A percentile compares a stretch with the other conserved stretches of the same genome.
Conservation (phyloP, 1,140 invertebrate genomes). For the Zophobas atratus region DNA sequence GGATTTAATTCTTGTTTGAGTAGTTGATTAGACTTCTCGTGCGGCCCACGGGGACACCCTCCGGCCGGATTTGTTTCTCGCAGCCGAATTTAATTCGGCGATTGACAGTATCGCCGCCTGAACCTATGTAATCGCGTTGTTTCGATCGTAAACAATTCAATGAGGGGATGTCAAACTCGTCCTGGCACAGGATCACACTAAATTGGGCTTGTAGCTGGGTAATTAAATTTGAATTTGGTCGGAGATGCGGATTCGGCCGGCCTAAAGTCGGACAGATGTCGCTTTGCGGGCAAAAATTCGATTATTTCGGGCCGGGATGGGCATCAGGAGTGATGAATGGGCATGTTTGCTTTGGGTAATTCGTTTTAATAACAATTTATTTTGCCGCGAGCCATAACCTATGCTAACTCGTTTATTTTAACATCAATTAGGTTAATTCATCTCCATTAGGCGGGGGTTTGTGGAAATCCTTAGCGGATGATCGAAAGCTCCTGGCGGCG, state of each 20-base stretch:
- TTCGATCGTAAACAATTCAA: slow-evolving; percentile 18
- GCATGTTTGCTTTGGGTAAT: slow-evolving; percentile 25
- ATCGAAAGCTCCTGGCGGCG: too few relatives aligned
- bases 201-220: slow-evolving; percentile 14
- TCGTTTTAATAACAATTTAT: slow-evolving; percentile 40
- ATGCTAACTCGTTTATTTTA: slow-evolving; percentile 40
- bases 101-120: neutral
- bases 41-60: slow-evolving; percentile 4
- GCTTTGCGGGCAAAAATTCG: neutral
- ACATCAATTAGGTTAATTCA: slow-evolving; percentile 31
- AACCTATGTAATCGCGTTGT: slow-evolving; percentile 2
- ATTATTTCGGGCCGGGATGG: neutral
- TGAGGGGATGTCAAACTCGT: slow-evolving; percentile 1
- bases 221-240: slow-evolving; percentile 33
- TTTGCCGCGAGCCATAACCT: neutral
- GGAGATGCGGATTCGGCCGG: slow-evolving; percentile 2
- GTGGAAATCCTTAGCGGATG: too few relatives aligned
- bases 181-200: slow-evolving; percentile 9
- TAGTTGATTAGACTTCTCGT: slow-evolving; percentile 20
- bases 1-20: slow-evolving; percentile 27
- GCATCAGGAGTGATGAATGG: slow-evolving; percentile 24
- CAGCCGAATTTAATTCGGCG: slow-evolving; percentile 19
- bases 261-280: too few relatives aligned
- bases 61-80: neutral
- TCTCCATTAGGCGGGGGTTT: slow-evolving; percentile 6